Conservation (phyloP, 2,113 vertebrate genomes). For the Ornithorhynchus anatinus region DNA sequence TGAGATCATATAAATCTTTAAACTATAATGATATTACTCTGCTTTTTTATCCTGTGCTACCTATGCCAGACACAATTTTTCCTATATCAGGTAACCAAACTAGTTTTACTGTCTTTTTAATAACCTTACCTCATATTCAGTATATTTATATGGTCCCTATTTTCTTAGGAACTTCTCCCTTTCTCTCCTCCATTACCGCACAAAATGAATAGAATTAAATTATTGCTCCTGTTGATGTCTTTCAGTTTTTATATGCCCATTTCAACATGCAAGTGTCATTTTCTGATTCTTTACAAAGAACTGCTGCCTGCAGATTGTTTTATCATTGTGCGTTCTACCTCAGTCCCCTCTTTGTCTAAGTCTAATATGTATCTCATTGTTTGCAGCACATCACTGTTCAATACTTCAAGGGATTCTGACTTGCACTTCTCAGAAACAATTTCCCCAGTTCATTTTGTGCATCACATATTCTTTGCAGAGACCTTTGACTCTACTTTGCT, state of each 20-base stretch:
- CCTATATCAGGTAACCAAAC: too few species aligned
- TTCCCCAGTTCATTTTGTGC: not conserved
- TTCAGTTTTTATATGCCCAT: not conserved
- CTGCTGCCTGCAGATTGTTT: not conserved
- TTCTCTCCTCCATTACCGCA: not conserved
- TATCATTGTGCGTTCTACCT: not conserved
- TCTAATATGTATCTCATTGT: not conserved
- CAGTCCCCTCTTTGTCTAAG: not conserved
- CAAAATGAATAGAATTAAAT: not conserved
- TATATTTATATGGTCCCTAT: not conserved
- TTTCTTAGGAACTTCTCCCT: not conserved
- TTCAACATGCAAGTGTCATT: not conserved
- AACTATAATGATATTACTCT: too few species aligned
- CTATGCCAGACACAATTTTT: not conserved
- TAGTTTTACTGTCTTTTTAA: too few species aligned
- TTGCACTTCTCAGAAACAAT: not conserved
- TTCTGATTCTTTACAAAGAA: slow-evolving; percentile 2
- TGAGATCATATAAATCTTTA: too few species aligned
- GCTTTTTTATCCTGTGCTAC: too few species aligned
- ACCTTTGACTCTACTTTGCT: not conserved
- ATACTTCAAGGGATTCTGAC: not conserved
- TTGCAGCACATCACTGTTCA: not conserved
- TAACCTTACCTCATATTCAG: too few species aligned
- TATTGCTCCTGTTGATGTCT: not conserved
- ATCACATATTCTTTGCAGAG: not conserved